Evolutionary conservation across 2,113 vertebrate genomes (phyloP).

Genomic region (Cyanocitta stelleri): DNA sequence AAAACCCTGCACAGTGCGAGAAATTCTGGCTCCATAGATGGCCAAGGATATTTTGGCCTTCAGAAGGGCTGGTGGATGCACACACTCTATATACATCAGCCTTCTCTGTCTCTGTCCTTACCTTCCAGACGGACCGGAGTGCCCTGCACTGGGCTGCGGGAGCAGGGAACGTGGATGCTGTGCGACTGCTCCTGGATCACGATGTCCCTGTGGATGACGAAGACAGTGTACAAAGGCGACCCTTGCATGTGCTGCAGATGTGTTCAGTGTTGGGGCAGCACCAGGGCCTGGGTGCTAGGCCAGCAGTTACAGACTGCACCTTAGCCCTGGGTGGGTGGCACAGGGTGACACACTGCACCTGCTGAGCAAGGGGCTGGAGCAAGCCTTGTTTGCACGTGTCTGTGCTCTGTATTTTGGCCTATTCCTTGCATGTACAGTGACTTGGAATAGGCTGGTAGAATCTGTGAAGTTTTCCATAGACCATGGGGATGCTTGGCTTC

Average conservation of each 20-base stretch:
- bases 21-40: background rate
- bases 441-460: background rate
- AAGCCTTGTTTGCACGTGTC: background rate
- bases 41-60: background rate
- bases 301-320: background rate
- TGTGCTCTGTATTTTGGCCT: background rate
- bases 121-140: conserved; percentile 76
- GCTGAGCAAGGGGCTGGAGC: background rate
- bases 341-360: background rate
- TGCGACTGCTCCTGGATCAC: conserved; percentile 80
- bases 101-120: background rate
- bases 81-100: background rate
- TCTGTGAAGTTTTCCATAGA: background rate
- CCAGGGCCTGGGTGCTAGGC: background rate
- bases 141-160: conserved; percentile 88
- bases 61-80: background rate
- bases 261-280: background rate
- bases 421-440: background rate
- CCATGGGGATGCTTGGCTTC: background rate
- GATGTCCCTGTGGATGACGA: conserved; percentile 75
- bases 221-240: conserved; percentile 72
- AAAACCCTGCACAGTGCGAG: background rate
- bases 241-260: background rate
- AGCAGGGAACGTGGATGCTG: conserved; percentile 77
- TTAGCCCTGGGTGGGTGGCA: background rate